phyloP scores from a whole-genome alignment of 37 sponge, comb jelly and placozoan species.

The Bolinopsis microptera region DNA sequence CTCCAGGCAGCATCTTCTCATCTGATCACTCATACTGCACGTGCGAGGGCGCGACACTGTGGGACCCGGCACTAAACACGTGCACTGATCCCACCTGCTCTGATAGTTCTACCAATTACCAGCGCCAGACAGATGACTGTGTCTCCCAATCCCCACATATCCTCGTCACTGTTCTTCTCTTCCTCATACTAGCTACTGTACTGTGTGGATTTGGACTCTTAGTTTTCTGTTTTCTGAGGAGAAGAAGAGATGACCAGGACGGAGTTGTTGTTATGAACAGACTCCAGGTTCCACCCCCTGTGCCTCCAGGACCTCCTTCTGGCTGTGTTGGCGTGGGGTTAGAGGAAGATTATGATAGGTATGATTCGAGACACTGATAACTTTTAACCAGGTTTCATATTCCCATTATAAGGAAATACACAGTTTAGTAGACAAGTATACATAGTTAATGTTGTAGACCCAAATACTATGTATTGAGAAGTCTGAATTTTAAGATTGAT shows the following conservation, averaged over 20 bases:
- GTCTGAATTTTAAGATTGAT: too few relatives aligned
- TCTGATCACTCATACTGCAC: background rate
- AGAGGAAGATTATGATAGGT: too few relatives aligned
- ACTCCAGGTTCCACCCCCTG: background rate
- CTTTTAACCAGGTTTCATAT: too few relatives aligned
- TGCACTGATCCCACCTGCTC: background rate
- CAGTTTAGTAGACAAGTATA: too few relatives aligned
- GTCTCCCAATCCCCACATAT: background rate
- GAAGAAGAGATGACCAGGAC: background rate
- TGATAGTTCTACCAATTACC: background rate
- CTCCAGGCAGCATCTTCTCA: background rate
- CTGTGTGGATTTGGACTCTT: background rate
- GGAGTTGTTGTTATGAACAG: background rate
- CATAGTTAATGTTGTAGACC: too few relatives aligned
- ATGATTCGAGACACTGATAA: too few relatives aligned
- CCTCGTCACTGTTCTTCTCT: background rate
- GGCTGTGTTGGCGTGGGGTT: too few relatives aligned
- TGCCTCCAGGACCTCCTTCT: background rate
- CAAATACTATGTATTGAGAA: too few relatives aligned
- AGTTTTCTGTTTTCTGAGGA: background rate
- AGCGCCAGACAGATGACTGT: background rate
- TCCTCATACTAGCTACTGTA: background rate
- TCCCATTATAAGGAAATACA: too few relatives aligned
- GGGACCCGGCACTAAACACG: background rate
- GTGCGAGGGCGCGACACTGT: background rate